Evolutionary conservation across 2,888 invertebrate genomes (phyloP).

Genomic region (Morpho helenor): DNA sequence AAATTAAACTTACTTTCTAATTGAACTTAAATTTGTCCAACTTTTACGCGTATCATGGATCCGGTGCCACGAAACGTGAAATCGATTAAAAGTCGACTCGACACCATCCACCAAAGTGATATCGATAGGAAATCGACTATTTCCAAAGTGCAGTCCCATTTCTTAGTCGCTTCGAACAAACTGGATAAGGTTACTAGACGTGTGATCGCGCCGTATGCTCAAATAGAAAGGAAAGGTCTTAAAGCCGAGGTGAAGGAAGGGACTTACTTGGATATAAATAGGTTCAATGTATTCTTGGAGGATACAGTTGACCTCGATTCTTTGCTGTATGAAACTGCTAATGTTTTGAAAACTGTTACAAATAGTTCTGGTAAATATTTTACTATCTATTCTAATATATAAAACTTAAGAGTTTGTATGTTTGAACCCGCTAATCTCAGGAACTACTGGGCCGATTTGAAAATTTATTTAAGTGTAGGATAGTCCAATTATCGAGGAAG

Average conservation of each 20-base stretch:
- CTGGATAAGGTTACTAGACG: constrained; percentile 75
- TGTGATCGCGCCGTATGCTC: constrained; percentile 80
- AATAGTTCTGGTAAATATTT: constrained; percentile 68
- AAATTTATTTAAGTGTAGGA: no score
- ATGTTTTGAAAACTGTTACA: constrained; percentile 76
- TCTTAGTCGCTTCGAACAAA: constrained; percentile 62
- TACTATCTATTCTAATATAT: neutral
- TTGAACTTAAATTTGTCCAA: no score
- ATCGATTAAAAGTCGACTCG: constrained; percentile 46
- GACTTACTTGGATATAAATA: constrained; percentile 61
- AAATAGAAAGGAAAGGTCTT: constrained; percentile 61
- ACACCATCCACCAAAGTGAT: constrained; percentile 34
- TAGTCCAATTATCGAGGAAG: no score
- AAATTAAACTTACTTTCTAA: neutral
- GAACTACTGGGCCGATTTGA: no score
- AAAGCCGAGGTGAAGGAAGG: constrained; percentile 53
- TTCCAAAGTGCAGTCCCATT: constrained; percentile 57
- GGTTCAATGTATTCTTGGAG: constrained; percentile 72
- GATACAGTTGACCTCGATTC: constrained; percentile 78
- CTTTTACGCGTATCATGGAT: constrained; percentile 17
- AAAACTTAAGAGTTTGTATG: no score
- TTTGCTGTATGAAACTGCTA: constrained; percentile 77
- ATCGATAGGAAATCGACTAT: constrained; percentile 16
- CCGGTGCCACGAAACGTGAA: constrained; percentile 41
- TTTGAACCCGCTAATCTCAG: no score